A percentile compares a stretch with the other conserved stretches of the same genome.
Evolutionary conservation across 30 jellyfish, hydroid and myxozoan species (phyloP).

Genomic region (Catostylus mosaicus): DNA sequence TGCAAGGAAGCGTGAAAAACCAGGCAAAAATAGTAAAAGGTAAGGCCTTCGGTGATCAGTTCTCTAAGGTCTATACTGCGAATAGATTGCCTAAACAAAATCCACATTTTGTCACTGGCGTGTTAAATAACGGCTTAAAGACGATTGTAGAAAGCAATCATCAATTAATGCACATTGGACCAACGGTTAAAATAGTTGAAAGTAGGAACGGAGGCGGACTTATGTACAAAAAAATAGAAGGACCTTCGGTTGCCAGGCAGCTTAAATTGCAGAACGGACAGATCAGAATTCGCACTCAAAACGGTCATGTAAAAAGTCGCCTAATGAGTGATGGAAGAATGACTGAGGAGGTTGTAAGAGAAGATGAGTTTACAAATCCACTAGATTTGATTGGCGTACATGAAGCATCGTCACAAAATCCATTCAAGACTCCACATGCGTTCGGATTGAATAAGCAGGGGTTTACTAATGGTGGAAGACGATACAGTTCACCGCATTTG

Average conservation of each 20-base stretch:
- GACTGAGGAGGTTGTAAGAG: neutral
- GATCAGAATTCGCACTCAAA: neutral
- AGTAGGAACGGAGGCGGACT: conserved; percentile 40
- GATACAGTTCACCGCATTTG: conserved; percentile 8
- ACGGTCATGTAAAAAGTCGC: neutral
- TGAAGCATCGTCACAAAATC: neutral
- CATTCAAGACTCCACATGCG: neutral
- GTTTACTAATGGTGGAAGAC: neutral
- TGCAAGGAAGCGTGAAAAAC: neutral
- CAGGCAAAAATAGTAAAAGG: no score
- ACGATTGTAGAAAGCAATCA: conserved; percentile 34
- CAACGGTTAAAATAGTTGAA: conserved; percentile 62
- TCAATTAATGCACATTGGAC: conserved; percentile 54
- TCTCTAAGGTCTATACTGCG: neutral
- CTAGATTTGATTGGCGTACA: conserved; percentile 1
- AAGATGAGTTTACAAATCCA: conserved; percentile 24
- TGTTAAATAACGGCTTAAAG: conserved; percentile 36
- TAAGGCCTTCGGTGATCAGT: neutral
- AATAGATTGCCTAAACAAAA: neutral
- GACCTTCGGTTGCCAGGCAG: conserved; percentile 23
- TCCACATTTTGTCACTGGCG: conserved; percentile 20
- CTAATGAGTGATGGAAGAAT: conserved; percentile 39
- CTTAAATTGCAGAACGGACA: neutral
- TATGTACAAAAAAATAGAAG: conserved; percentile 31
- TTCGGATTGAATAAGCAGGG: neutral